Evolutionary conservation across 1,140 invertebrate genomes (phyloP).

Genomic region (Drosophila grimshawi): DNA sequence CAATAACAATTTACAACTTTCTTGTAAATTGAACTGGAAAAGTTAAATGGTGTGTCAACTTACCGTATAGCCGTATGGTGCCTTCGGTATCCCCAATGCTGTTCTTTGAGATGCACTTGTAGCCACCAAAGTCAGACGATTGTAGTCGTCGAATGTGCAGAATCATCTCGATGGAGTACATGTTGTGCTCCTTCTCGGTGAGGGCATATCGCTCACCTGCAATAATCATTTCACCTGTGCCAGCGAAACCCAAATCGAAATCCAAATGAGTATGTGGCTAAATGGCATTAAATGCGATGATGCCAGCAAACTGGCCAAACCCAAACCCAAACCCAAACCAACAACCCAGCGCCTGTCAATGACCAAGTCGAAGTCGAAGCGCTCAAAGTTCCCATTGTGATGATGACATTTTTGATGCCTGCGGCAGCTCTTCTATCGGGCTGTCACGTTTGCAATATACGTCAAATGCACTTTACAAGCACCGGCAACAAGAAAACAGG

Average conservation of each 20-base stretch:
- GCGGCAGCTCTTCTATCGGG: conserved; percentile 6
- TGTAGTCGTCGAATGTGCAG: conserved; percentile 91
- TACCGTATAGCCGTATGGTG: conserved; percentile 94
- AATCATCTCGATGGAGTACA: conserved; percentile 92
- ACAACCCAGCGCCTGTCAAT: background rate
- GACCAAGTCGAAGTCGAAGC: conserved; percentile 1
- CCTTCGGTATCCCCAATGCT: conserved; percentile 95
- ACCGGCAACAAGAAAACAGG: conserved; percentile 12
- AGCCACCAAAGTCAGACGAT: conserved; percentile 92
- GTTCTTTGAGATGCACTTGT: conserved; percentile 97
- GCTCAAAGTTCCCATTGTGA: conserved; percentile 4
- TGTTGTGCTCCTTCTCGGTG: conserved; percentile 89
- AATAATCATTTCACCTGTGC: conserved; percentile 94
- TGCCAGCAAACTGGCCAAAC: background rate
- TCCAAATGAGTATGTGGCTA: background rate
- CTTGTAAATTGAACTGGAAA: background rate
- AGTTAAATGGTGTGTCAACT: conserved; percentile 46
- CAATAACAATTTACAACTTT: too few species aligned
- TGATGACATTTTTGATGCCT: conserved; percentile 20
- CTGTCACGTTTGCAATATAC: conserved; percentile 83
- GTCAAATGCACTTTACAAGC: conserved; percentile 79
- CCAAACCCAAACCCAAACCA: background rate
- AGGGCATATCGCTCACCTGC: conserved; percentile 92
- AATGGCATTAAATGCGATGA: background rate
- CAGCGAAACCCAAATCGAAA: conserved; percentile 33